Conservation (phyloP, 53 echinoderm and acorn worm genomes). For the Echinarachnius parma region DNA sequence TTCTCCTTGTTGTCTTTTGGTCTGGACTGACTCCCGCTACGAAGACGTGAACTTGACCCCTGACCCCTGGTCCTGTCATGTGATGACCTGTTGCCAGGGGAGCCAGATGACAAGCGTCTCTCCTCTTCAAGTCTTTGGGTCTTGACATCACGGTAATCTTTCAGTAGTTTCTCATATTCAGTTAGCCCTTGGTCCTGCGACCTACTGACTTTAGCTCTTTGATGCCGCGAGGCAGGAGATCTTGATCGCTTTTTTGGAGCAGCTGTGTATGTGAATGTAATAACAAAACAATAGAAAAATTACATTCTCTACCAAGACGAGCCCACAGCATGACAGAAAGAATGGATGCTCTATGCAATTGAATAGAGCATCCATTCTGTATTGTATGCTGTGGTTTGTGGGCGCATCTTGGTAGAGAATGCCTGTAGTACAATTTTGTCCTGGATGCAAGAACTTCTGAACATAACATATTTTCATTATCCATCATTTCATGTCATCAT, state of each 20-base stretch:
- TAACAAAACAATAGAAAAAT: not conserved
- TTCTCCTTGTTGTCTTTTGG: too few species aligned
- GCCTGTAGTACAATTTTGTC: too few species aligned
- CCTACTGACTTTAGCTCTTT: not conserved
- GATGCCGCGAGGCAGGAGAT: constrained; percentile 4
- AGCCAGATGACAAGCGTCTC: constrained; percentile 21
- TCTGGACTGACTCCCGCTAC: too few species aligned
- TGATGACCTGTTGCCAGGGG: constrained; percentile 12
- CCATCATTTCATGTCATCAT: too few species aligned
- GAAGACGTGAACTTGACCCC: constrained; percentile 3
- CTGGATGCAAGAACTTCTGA: too few species aligned
- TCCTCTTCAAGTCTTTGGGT: constrained; percentile 57
- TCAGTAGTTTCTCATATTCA: constrained; percentile 66
- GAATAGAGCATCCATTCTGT: too few species aligned
- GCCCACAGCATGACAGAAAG: too few species aligned
- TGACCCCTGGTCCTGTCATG: constrained; percentile 25
- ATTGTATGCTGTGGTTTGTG: too few species aligned
- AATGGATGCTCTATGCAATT: too few species aligned
- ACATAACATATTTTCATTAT: too few species aligned
- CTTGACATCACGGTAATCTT: constrained; percentile 63
- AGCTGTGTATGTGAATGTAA: not conserved
- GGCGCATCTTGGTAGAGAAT: too few species aligned
- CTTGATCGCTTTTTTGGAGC: not conserved
- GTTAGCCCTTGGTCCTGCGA: not conserved
- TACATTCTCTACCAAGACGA: too few species aligned